Conservation (phyloP, 1,140 invertebrate species). For the Aphis gossypii region DNA sequence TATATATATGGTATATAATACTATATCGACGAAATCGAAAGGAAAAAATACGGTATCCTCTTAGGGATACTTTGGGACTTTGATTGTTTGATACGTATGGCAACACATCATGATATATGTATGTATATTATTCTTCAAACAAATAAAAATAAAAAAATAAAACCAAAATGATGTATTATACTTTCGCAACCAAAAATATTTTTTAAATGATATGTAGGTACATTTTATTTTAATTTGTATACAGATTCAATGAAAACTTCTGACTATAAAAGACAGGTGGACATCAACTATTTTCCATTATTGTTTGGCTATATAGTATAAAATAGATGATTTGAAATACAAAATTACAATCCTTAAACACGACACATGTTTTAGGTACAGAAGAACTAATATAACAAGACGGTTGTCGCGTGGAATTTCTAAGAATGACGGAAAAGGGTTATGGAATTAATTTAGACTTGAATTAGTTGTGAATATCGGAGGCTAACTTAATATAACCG, state of each 20-base stretch:
- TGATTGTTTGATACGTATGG: neutral
- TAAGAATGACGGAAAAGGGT: neutral
- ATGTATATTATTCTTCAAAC: neutral
- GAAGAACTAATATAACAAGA: neutral
- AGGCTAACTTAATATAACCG: neutral
- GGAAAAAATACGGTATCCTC: constrained; percentile 43
- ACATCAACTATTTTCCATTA: neutral
- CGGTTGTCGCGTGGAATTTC: neutral
- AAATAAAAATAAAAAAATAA: neutral
- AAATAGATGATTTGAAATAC: neutral
- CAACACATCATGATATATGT: neutral
- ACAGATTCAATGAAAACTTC: neutral
- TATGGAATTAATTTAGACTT: constrained; percentile 13
- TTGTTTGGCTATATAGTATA: too few species aligned
- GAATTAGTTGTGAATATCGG: neutral
- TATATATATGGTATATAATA: neutral
- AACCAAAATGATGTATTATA: neutral
- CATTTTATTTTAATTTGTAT: neutral
- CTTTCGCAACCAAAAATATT: too few species aligned
- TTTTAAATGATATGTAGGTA: neutral
- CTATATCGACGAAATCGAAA: neutral
- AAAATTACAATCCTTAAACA: neutral
- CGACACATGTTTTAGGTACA: neutral
- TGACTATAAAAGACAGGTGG: neutral
- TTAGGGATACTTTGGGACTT: constrained; percentile 15